Evolutionary conservation across 2,113 vertebrate species (phyloP).

Genomic region (Gobiocypris rarus): DNA sequence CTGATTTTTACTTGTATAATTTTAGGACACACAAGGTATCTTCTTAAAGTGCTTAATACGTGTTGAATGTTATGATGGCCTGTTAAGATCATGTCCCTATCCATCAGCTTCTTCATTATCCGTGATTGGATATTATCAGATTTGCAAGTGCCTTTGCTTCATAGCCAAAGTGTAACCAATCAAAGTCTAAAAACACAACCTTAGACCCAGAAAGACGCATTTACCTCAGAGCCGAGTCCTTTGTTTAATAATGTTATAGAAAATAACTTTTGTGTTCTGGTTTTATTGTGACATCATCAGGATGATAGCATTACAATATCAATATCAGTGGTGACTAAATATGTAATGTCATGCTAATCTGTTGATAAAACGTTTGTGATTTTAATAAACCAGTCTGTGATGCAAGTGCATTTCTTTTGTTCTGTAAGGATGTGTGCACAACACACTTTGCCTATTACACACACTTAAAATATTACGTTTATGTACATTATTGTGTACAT

Average conservation of each 20-base stretch:
- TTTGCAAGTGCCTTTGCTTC: slow-evolving; percentile 25
- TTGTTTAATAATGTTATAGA: not conserved
- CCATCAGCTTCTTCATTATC: not conserved
- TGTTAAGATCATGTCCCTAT: not conserved
- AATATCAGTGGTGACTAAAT: not conserved
- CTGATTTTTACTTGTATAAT: not conserved
- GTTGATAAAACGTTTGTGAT: not conserved
- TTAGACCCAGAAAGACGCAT: not conserved
- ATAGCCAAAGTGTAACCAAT: not conserved
- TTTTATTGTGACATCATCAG: not conserved
- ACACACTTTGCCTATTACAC: no score
- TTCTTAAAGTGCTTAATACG: not conserved
- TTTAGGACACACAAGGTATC: not conserved
- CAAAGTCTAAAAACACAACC: not conserved
- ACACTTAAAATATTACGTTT: no score
- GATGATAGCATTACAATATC: not conserved
- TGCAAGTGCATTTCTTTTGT: not conserved
- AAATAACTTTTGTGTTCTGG: not conserved
- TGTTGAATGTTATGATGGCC: not conserved
- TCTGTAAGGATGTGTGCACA: no score
- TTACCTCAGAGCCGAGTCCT: not conserved
- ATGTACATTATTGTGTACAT: no score
- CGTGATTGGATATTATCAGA: not conserved
- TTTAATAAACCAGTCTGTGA: slow-evolving; percentile 8
- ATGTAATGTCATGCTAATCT: not conserved